phyloP scores from a whole-genome alignment of 2,797 vertebrate species.

The Pyrocephalus nanus region DNA sequence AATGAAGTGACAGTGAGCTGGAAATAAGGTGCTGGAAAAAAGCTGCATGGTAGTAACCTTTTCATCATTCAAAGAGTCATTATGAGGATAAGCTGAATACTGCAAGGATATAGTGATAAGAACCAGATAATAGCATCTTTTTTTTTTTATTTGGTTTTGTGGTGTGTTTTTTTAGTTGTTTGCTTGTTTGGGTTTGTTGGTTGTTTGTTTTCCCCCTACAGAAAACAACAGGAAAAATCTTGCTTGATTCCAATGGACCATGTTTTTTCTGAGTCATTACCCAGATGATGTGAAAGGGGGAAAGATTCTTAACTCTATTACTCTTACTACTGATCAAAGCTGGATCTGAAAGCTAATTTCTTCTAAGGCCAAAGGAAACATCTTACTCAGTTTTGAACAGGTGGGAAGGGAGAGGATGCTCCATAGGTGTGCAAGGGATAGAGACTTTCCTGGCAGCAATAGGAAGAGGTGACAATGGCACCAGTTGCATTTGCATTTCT shows the following conservation, averaged over 20 bases:
- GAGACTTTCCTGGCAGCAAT: background rate
- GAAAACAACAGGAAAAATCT: background rate
- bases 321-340: background rate
- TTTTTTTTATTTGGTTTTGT: background rate
- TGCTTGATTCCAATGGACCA: background rate
- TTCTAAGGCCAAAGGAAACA: background rate
- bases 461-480: background rate
- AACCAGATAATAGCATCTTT: background rate
- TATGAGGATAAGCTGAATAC: background rate
- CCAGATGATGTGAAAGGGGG: background rate
- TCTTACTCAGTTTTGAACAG: background rate
- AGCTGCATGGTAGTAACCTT: background rate
- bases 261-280: background rate
- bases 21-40: background rate
- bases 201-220: fast-evolving
- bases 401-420: background rate
- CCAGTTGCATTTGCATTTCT: background rate
- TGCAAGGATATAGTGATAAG: background rate
- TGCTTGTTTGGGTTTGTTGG: background rate
- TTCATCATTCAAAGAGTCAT: background rate
- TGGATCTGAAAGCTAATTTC: background rate
- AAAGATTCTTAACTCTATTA: background rate
- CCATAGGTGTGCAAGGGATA: background rate
- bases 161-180: background rate
- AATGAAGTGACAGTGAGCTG: background rate